Evolutionary conservation across 2,797 vertebrate genomes (phyloP).

Genomic region (Xerus rutilus): DNA sequence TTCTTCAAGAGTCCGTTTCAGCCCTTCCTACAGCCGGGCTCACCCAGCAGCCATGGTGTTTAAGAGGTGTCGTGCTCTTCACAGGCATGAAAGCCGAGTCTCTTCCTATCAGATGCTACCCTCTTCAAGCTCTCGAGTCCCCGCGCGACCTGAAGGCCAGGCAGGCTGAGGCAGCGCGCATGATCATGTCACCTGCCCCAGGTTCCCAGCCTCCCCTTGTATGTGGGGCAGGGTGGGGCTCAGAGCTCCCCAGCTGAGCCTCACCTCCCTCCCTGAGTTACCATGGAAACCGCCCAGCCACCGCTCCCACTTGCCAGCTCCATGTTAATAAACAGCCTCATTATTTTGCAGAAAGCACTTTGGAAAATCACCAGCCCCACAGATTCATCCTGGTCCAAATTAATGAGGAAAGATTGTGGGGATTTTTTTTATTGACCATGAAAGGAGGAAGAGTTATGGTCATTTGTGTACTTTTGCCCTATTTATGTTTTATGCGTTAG

Average conservation of each 20-base stretch:
- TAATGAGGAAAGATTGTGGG: slow-evolving; percentile 83
- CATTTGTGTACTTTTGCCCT: slow-evolving; percentile 82
- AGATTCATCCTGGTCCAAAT: slow-evolving; percentile 79
- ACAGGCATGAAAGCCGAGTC: too few species aligned
- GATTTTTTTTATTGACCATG: slow-evolving; percentile 76
- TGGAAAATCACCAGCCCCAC: slow-evolving; percentile 82
- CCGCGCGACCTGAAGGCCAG: neutral
- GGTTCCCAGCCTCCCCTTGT: rapidly evolving
- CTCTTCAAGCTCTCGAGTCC: neutral
- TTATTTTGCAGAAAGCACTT: slow-evolving; percentile 87
- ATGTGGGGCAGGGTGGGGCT: neutral
- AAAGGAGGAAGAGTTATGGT: slow-evolving; percentile 84
- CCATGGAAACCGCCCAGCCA: slow-evolving; percentile 85
- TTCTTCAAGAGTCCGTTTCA: neutral
- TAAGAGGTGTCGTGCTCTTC: rapidly evolving
- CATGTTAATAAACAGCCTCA: slow-evolving; percentile 88
- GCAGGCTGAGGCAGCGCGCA: rapidly evolving
- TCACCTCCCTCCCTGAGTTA: slow-evolving; percentile 74
- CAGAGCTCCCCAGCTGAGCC: neutral
- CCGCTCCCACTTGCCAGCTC: slow-evolving; percentile 76
- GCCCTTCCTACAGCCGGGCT: neutral
- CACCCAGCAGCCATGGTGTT: rapidly evolving
- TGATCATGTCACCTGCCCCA: rapidly evolving
- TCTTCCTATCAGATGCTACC: neutral
- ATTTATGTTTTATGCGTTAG: slow-evolving; percentile 85